phyloP scores from a whole-genome alignment of 64 coral and sea anemone species.

The Dendronephthya gigantea region DNA sequence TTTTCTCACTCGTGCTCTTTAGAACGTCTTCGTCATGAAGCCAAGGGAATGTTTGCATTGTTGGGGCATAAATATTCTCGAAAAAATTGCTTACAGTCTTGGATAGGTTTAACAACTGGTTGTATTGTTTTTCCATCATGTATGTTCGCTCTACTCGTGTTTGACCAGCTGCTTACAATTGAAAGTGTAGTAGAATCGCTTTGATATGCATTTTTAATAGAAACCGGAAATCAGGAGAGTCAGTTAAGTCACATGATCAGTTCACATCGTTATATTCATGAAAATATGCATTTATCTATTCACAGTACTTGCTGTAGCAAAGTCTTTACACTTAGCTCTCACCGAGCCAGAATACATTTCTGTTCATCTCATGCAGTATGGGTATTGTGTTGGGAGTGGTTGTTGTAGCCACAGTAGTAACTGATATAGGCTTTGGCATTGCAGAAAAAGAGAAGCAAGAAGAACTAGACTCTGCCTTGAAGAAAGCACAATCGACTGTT shows the following conservation, averaged over 20 bases:
- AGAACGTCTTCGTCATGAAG: constrained; percentile 37
- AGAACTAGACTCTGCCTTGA: constrained; percentile 34
- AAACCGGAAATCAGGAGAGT: too few species aligned
- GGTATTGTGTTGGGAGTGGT: constrained; percentile 49
- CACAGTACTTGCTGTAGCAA: background rate
- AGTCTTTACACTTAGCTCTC: too few species aligned
- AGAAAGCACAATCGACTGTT: constrained; percentile 36
- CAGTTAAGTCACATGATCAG: too few species aligned
- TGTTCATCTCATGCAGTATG: constrained; percentile 30
- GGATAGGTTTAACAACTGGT: constrained; percentile 43
- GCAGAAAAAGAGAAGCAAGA: constrained; percentile 52
- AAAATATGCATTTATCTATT: too few species aligned
- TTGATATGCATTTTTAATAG: constrained; percentile 5
- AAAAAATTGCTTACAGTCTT: constrained; percentile 55
- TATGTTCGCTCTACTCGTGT: background rate
- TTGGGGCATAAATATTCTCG: constrained; percentile 50
- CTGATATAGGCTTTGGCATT: constrained; percentile 40
- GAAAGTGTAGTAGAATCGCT: background rate
- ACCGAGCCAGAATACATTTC: background rate
- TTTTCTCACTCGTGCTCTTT: constrained; percentile 46
- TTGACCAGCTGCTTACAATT: too few species aligned
- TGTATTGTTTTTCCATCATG: constrained; percentile 59
- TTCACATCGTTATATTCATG: too few species aligned
- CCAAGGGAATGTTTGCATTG: constrained; percentile 53
- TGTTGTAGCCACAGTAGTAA: constrained; percentile 45